phyloP scores from a whole-genome alignment of 1,140 invertebrate species.

The Phymastichus coffea region DNA sequence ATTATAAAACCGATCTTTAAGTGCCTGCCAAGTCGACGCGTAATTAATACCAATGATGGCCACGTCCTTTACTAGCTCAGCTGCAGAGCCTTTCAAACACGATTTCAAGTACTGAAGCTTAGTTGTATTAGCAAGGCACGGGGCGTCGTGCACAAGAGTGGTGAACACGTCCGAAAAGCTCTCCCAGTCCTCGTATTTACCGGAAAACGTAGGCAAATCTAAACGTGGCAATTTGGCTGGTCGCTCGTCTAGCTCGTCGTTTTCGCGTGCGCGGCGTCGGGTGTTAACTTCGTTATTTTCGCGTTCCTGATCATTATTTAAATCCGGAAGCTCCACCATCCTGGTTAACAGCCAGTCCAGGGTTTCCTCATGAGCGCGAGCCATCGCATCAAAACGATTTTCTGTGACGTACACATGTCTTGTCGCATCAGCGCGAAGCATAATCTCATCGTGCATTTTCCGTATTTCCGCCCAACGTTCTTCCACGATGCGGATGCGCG shows the following conservation, averaged over 20 bases:
- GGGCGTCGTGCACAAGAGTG: slow-evolving; percentile 10
- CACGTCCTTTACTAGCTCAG: neutral
- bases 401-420: neutral
- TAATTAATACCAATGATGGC: neutral
- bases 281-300: too few relatives aligned
- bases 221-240: neutral
- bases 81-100: slow-evolving; percentile 29
- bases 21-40: neutral
- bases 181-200: neutral
- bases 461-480: neutral
- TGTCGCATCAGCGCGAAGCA: neutral
- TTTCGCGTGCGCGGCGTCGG: too few relatives aligned
- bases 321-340: too few relatives aligned
- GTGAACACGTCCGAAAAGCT: slow-evolving; percentile 6
- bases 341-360: too few relatives aligned
- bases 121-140: slow-evolving; percentile 25
- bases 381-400: neutral
- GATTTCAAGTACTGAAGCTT: slow-evolving; percentile 35
- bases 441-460: neutral
- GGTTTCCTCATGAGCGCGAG: neutral
- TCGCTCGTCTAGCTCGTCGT: neutral
- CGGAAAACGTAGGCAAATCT: neutral
- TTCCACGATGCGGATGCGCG: neutral
- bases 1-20: neutral
- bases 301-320: neutral